Evolutionary conservation across 2,888 invertebrate genomes (phyloP).

Genomic region (Abrostola tripartita): DNA sequence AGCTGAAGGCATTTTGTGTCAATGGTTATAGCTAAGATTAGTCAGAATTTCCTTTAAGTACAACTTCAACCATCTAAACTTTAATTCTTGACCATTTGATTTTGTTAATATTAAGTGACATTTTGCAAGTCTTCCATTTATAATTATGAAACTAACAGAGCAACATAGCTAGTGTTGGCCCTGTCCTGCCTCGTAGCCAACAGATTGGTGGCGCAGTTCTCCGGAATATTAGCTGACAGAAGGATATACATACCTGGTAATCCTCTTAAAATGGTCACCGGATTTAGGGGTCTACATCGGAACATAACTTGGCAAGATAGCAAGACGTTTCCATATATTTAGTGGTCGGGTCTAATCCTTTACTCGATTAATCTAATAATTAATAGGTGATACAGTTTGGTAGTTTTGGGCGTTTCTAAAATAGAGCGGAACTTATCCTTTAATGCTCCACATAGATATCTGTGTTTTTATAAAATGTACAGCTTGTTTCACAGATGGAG

Average conservation of each 20-base stretch:
- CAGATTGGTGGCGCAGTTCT: background rate
- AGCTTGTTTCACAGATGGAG: too few species aligned
- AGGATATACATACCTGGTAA: background rate
- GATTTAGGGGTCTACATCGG: constrained; percentile 2
- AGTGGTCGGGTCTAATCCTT: background rate
- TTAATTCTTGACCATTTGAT: too few species aligned
- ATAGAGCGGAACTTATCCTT: background rate
- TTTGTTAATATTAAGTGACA: too few species aligned
- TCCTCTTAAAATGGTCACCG: constrained; percentile 2
- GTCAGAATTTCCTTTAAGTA: background rate
- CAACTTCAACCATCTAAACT: too few species aligned
- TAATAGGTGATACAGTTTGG: background rate
- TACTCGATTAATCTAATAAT: background rate
- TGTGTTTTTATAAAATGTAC: too few species aligned
- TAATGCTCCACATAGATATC: too few species aligned
- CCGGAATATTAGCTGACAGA: background rate
- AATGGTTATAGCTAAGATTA: background rate
- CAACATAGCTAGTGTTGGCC: too few species aligned
- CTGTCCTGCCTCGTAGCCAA: background rate
- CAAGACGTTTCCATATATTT: constrained; percentile 1
- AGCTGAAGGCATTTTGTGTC: background rate
- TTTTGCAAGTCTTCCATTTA: too few species aligned
- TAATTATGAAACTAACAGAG: too few species aligned
- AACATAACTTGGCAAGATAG: background rate
- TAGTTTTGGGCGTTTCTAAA: background rate